Base-by-base conservation (phyloP, 2,113 vertebrate species). In the Merops nubicus region DNA sequence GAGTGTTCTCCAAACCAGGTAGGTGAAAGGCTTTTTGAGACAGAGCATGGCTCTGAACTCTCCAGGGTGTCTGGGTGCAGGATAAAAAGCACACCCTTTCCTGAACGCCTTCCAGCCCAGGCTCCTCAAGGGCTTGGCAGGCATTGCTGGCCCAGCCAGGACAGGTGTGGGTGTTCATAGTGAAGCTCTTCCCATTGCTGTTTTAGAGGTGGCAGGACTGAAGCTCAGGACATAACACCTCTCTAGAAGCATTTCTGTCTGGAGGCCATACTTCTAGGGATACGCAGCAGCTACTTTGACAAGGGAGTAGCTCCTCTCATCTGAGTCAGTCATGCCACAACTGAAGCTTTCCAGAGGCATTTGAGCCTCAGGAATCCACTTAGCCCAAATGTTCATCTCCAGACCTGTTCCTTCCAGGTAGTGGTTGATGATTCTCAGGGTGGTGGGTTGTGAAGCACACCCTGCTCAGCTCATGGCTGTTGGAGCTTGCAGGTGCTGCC, bases 361-460 rank as follows among this genome's bases (percentile, higher is more conserved):
- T 33, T 67, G 76, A 91, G 43, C 80, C 84, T 94, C 67, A 64
- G 87, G 89, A 86, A 45, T 83, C 43, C 43, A 31, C 76, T 86
- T 54, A 73, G 57, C 57, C 25, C 43, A 68, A 45, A 76, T 38
- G 47, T 68, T 88, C 67, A 65, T 0, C 85, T 74, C 82, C 75
- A 92, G 88, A 70, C 60, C 47, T 68, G 56, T 62, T 60, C 36
- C 21, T 54, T 86, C 65, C 31, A 1, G 1, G 18, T 8, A 12
- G 48, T 25, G 51, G 50, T 21, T 73, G 48, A 11, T 79, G 57
- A 43, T 79, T 38, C 72, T 76, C 31, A 8, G 33, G 36, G 56
- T 3, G 6, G 36, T n/a, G 73, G 21, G 40, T 8, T 42, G 53
- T 57, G 90, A 34, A 64, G 54, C 54, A 34, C 0, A 0, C 48